Base-by-base conservation (phyloP, 2,113 vertebrate genomes). In the Australoheros scitulus region DNA sequence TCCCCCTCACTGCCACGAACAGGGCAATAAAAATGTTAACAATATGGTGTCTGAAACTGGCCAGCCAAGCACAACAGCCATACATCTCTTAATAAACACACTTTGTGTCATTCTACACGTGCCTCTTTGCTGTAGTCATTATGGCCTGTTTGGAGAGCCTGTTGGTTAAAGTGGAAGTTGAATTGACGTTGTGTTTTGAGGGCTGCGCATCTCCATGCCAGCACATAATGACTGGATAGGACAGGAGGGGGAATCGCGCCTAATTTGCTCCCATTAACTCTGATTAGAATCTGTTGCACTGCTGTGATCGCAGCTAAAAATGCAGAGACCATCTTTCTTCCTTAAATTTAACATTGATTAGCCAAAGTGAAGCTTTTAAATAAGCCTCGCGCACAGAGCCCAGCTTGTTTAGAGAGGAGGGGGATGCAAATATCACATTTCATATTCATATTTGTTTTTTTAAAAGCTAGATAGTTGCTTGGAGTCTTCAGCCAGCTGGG, bases 341-440 rank as follows among this genome's bases (percentile, higher is more conserved):
- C 65, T 87, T 90, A 86, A 83, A 91, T 86, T 82, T 26, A 26
- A 81, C 76, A 59, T 75, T 88, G 87, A 91, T 91, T 83, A 78
- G 79, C 60, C 56, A 61, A 89, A 89, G 60, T 61, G 41, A 79
- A 76, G 87, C 79, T 81, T 80, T 83, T 56, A 79, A 89, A 90
- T 79, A 38, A 52, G 59, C 47, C n/a, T 20, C 11, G 63, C 17
- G 60, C 77, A 57, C 18, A 17, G 60, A 59, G 68, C 29, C 11
- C 1, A 24, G 82, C 10, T 22, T 68, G 58, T 90, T 91, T 70
- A 76, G 65, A 34, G 32, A 32, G 11, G 34, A 47, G 61, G 6
- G 77, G 76, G 26, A 89, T 85, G 88, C 89, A 89, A 91, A 90
- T 77, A 13, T 72, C 8, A 29, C 4, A 7, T 82, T 61, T 68